Percentiles rank a stretch among this genome's conserved stretches.
phyloP scores from a whole-genome alignment of 2,797 vertebrate genomes.

The Chaenodraco wilsoni region DNA sequence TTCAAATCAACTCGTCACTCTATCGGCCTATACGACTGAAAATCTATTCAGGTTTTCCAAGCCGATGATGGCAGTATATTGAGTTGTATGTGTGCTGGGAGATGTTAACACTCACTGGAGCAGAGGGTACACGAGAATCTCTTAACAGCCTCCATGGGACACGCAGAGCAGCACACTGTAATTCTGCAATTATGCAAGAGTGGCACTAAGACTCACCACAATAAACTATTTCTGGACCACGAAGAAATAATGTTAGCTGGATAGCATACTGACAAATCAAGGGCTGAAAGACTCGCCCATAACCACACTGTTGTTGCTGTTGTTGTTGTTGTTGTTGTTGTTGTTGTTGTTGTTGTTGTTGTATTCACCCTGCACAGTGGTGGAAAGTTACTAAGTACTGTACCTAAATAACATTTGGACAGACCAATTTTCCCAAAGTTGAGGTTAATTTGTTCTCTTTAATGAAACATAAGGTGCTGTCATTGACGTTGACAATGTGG shows the following conservation, averaged over 20 bases:
- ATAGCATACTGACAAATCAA: not conserved
- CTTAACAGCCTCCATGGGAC: constrained; percentile 41
- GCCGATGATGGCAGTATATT: not conserved
- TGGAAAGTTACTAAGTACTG: too few relatives aligned
- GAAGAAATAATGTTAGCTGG: constrained; percentile 19
- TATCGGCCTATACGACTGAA: not conserved
- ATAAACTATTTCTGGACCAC: constrained; percentile 62
- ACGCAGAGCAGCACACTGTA: constrained; percentile 41
- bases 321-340: constrained; percentile 12
- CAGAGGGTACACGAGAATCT: constrained; percentile 45
- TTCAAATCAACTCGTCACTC: not conserved
- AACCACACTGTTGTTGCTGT: constrained; percentile 26
- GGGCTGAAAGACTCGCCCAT: constrained; percentile 10
- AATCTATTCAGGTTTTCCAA: not conserved
- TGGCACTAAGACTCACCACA: constrained; percentile 58
- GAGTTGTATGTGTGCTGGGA: not conserved
- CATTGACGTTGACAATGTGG: not conserved
- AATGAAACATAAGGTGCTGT: not conserved
- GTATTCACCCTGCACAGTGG: constrained; percentile 14
- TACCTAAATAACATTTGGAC: not conserved
- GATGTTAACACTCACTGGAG: not conserved
- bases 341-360: constrained; percentile 11
- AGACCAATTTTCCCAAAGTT: too few relatives aligned
- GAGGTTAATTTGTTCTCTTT: too few relatives aligned
- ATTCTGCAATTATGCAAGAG: constrained; percentile 71